Evolutionary conservation across 2,797 vertebrate genomes (phyloP).

Genomic region (Pelobates cultripes): DNA sequence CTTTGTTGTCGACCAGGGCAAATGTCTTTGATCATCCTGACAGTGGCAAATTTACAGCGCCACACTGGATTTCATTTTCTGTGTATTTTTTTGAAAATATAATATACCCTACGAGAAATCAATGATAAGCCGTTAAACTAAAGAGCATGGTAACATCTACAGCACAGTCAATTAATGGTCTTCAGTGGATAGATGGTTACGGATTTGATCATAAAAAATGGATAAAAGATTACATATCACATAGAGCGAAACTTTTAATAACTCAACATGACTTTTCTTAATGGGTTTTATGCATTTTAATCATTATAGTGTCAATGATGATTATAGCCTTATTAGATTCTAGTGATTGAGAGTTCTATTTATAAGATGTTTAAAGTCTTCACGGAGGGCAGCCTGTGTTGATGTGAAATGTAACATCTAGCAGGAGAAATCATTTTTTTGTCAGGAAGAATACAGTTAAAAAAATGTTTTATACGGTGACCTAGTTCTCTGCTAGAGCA

Average conservation of each 20-base stretch:
- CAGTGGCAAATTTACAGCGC: constrained; percentile 79
- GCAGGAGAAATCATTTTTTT: constrained; percentile 63
- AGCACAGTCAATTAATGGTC: constrained; percentile 89
- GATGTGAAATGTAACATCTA: constrained; percentile 76
- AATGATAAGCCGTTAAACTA: constrained; percentile 85
- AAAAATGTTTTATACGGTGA: constrained; percentile 73
- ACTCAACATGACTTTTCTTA: constrained; percentile 92
- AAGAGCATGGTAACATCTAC: constrained; percentile 83
- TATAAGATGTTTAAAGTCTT: constrained; percentile 80
- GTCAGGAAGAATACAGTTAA: constrained; percentile 75
- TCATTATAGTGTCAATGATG: constrained; percentile 99
- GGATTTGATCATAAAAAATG: constrained; percentile 86
- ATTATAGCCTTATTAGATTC: constrained; percentile 95
- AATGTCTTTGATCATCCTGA: constrained; percentile 78
- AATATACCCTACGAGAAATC: constrained; percentile 85
- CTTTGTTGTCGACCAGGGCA: constrained; percentile 65
- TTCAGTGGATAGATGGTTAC: constrained; percentile 83
- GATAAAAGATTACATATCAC: constrained; percentile 87
- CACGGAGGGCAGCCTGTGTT: constrained; percentile 64
- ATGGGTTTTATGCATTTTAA: constrained; percentile 99
- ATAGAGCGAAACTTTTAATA: constrained; percentile 93
- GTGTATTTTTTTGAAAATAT: constrained; percentile 83
- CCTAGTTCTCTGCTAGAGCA: constrained; percentile 70
- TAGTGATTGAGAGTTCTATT: constrained; percentile 87
- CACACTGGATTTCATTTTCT: constrained; percentile 71